phyloP scores from a whole-genome alignment of 2,797 vertebrate species.

The Danio choprae region DNA sequence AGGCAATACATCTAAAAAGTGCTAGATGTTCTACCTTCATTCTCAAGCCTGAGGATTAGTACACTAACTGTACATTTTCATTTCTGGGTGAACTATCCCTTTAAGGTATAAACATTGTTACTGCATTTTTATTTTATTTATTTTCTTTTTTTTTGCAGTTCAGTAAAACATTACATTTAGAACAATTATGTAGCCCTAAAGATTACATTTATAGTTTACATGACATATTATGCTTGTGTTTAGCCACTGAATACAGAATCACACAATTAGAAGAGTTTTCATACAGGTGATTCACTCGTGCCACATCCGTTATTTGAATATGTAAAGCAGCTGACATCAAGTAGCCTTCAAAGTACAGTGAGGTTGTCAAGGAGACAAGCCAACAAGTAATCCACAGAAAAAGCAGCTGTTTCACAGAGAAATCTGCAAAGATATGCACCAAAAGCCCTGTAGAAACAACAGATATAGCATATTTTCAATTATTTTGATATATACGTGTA shows the following conservation, averaged over 20 bases:
- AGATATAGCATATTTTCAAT: neutral
- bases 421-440: conserved; percentile 26
- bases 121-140: too few relatives aligned
- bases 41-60: too few relatives aligned
- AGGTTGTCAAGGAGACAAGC: conserved; percentile 51
- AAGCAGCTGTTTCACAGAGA: neutral
- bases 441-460: neutral
- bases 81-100: too few relatives aligned
- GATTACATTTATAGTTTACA: neutral
- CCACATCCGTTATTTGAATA: conserved; percentile 58
- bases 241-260: neutral
- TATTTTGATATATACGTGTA: neutral
- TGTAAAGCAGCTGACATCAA: conserved; percentile 54
- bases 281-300: conserved; percentile 28
- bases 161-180: too few relatives aligned
- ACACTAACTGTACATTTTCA: too few relatives aligned
- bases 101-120: too few relatives aligned
- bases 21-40: too few relatives aligned
- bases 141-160: too few relatives aligned
- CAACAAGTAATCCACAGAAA: conserved; percentile 37
- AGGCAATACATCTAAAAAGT: too few relatives aligned
- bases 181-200: neutral
- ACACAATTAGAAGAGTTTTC: conserved; percentile 47
- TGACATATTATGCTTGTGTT: neutral
- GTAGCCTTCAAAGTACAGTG: conserved; percentile 35